Percentiles rank a stretch among this genome's conserved stretches.
Conservation (phyloP, 2,888 invertebrate genomes). For the Epistrophe eligans region DNA sequence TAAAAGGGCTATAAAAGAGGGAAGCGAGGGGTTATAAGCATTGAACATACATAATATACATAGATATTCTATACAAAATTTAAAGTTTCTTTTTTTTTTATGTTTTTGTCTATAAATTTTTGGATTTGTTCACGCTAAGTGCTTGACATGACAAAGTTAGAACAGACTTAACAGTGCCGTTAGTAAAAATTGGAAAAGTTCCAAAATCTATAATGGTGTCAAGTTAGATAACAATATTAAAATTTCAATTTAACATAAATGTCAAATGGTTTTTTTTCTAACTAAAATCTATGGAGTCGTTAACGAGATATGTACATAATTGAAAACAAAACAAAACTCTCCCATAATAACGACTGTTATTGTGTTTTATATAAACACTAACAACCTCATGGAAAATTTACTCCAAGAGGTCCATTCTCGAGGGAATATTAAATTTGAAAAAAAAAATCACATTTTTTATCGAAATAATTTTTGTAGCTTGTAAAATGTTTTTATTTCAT, state of each 20-base stretch:
- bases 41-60: constrained; percentile 10
- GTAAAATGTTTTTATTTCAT: too few relatives aligned
- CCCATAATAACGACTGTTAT: too few relatives aligned
- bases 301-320: not conserved
- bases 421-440: too few relatives aligned
- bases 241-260: not conserved
- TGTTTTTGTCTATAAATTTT: constrained; percentile 4
- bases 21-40: not conserved
- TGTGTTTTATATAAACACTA: too few relatives aligned
- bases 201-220: constrained; percentile 4
- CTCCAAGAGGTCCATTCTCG: too few relatives aligned
- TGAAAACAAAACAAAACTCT: too few relatives aligned
- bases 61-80: not conserved
- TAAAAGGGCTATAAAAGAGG: not conserved
- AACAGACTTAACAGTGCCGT: constrained; percentile 24
- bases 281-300: not conserved
- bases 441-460: too few relatives aligned
- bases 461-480: too few relatives aligned
- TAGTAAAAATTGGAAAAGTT: constrained; percentile 25
- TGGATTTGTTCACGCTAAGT: constrained; percentile 11
- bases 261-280: not conserved
- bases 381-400: too few relatives aligned
- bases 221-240: not conserved
- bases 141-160: constrained; percentile 19
- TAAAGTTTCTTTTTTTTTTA: constrained; percentile 10